These are phyloP conservation scores for Ypsolopha sequella DNA, from an alignment of 2,888 invertebrate species.

Conservation along the genomic window DNA sequence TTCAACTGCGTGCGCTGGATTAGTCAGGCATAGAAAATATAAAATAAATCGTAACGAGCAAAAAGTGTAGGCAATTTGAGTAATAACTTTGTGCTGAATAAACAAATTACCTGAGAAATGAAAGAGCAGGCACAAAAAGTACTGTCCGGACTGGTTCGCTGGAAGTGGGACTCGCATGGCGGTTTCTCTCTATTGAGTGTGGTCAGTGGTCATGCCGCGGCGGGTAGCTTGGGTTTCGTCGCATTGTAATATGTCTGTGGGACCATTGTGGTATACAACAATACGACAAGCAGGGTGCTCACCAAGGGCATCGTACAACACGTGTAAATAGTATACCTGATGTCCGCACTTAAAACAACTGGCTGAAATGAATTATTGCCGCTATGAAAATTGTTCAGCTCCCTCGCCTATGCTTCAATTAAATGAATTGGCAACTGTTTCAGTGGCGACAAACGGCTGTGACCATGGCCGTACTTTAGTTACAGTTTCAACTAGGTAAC, in stretches of 20 bases:
- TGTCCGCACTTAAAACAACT: too few relatives aligned
- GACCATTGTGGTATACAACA: constrained; percentile 37
- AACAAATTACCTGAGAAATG: not conserved
- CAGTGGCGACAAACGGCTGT: constrained; percentile 2
- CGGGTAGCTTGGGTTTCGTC: constrained; percentile 2
- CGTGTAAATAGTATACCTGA: constrained; percentile 12
- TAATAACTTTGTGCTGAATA: too few relatives aligned
- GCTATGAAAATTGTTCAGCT: not conserved
- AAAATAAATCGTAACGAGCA: too few relatives aligned
- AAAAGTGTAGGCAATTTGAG: too few relatives aligned
- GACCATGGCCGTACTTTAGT: constrained; percentile 11
- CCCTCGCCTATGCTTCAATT: constrained; percentile 3
- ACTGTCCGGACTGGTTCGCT: too few relatives aligned
- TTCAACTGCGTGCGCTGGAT: not conserved
- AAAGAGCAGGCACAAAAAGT: too few relatives aligned
- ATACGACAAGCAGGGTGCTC: constrained; percentile 45
- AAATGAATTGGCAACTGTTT: constrained; percentile 13
- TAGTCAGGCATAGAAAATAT: not conserved
- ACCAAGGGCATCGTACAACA: constrained; percentile 35
- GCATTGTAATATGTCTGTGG: constrained; percentile 10
- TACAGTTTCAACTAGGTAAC: constrained; percentile 1
- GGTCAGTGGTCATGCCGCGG: not conserved
- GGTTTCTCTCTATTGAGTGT: not conserved
- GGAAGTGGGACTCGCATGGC: not conserved
- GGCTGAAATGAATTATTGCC: constrained; percentile 7